A percentile compares a stretch with the other conserved stretches of the same genome.
phyloP scores from a whole-genome alignment of 2,888 invertebrate genomes.

The Idaea aversata region DNA sequence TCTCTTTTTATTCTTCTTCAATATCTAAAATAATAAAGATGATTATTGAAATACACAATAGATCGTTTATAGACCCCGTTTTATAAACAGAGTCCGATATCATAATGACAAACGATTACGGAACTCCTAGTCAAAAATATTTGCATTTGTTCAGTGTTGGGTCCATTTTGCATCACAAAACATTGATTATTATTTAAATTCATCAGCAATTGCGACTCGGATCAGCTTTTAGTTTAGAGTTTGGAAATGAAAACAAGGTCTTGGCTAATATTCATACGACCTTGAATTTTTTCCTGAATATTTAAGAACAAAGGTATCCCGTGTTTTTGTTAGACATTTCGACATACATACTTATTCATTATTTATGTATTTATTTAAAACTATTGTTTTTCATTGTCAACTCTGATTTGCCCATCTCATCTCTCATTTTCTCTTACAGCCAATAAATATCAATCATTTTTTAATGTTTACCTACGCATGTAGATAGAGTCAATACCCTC shows the following conservation, averaged over 20 bases:
- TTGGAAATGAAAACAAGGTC: constrained; percentile 63
- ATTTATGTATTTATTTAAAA: not conserved
- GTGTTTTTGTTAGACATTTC: not conserved
- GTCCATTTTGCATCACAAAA: constrained; percentile 52
- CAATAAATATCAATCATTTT: no score
- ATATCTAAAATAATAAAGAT: no score
- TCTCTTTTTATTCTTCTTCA: no score
- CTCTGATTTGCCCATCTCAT: no score
- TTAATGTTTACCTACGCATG: no score
- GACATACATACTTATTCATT: not conserved
- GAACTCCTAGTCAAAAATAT: constrained; percentile 16
- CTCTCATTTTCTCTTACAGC: no score
- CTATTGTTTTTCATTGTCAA: not conserved
- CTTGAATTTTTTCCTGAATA: constrained; percentile 57
- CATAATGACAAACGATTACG: not conserved
- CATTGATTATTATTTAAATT: constrained; percentile 67
- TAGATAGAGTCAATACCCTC: no score
- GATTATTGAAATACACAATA: no score
- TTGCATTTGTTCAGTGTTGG: constrained; percentile 43
- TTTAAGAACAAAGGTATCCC: constrained; percentile 10
- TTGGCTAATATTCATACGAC: constrained; percentile 56
- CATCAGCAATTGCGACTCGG: constrained; percentile 53
- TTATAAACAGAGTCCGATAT: not conserved
- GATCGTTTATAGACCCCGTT: no score
- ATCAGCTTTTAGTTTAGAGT: constrained; percentile 55